Evolutionary conservation across 2,113 vertebrate genomes (phyloP).

Genomic region (Archilochus colubris): DNA sequence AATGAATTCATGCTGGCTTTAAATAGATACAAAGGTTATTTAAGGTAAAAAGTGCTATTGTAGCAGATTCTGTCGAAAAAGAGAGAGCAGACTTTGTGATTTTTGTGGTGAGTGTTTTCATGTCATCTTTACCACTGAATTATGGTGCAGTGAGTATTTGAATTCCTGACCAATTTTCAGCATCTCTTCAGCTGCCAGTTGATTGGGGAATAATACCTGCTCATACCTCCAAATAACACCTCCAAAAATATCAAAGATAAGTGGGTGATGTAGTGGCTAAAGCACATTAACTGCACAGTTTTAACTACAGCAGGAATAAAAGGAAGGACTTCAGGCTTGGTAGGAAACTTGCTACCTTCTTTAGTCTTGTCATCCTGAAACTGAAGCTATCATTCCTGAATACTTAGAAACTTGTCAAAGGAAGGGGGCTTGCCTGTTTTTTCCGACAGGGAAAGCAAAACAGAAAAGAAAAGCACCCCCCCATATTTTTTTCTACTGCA

Average conservation of each 20-base stretch:
- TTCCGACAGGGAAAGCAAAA: conserved; percentile 53
- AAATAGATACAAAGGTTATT: conserved; percentile 33
- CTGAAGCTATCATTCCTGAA: conserved; percentile 45
- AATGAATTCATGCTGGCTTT: conserved; percentile 18
- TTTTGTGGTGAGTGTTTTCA: neutral
- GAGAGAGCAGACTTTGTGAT: neutral
- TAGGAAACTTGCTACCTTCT: conserved; percentile 8
- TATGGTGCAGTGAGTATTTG: neutral
- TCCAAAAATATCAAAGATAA: neutral
- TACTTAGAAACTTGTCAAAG: conserved; percentile 54
- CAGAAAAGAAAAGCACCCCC: neutral
- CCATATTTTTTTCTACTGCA: conserved; percentile 9
- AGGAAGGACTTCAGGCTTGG: neutral
- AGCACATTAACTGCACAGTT: neutral
- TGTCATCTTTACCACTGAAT: neutral
- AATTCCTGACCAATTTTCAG: neutral
- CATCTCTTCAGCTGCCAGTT: neutral
- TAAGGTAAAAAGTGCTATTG: conserved; percentile 22
- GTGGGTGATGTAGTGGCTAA: neutral
- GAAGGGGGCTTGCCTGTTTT: conserved; percentile 47
- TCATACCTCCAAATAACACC: neutral
- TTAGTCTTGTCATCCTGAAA: conserved; percentile 65
- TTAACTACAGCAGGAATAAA: conserved; percentile 10
- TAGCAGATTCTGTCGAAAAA: neutral
- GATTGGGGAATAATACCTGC: neutral